Percentiles rank a stretch among this genome's conserved stretches.
phyloP scores from a whole-genome alignment of 2,888 invertebrate species.

The Lepidocyrtinus sp. region DNA sequence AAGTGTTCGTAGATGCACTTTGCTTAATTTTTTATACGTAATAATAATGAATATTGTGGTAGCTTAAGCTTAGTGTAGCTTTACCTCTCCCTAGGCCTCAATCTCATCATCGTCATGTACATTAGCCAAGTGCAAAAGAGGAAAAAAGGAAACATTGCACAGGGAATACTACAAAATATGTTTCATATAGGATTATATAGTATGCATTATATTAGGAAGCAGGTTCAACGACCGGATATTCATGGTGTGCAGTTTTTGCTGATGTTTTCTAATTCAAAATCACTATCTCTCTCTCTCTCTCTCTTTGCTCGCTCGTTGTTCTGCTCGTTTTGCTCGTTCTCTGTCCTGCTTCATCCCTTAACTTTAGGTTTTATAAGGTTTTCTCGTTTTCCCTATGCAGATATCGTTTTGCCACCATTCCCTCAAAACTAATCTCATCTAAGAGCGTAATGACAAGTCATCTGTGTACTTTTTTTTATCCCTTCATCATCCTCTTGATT shows the following conservation, averaged over 20 bases:
- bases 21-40: neutral
- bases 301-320: no score
- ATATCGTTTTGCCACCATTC: constrained; percentile 31
- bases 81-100: neutral
- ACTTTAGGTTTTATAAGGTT: neutral
- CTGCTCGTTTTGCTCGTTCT: no score
- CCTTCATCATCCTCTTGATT: constrained; percentile 31
- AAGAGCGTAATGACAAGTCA: constrained; percentile 2
- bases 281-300: constrained; percentile 53
- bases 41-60: no score
- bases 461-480: constrained; percentile 3
- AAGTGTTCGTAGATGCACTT: constrained; percentile 2
- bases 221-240: constrained; percentile 69
- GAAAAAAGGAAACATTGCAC: neutral
- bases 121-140: neutral
- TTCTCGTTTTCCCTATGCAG: constrained; percentile 26
- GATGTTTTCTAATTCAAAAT: constrained; percentile 62
- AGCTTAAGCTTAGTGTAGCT: neutral
- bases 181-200: neutral
- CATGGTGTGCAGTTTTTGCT: constrained; percentile 63
- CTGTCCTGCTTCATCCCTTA: no score
- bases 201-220: constrained; percentile 53
- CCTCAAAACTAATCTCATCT: constrained; percentile 19
- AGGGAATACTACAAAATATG: neutral
- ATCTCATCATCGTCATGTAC: no score